A percentile compares a stretch with the other conserved stretches of the same genome.
These are phyloP conservation scores for Labroides dimidiatus DNA, from an alignment of 2,797 vertebrate species.

Conservation along the genomic window DNA sequence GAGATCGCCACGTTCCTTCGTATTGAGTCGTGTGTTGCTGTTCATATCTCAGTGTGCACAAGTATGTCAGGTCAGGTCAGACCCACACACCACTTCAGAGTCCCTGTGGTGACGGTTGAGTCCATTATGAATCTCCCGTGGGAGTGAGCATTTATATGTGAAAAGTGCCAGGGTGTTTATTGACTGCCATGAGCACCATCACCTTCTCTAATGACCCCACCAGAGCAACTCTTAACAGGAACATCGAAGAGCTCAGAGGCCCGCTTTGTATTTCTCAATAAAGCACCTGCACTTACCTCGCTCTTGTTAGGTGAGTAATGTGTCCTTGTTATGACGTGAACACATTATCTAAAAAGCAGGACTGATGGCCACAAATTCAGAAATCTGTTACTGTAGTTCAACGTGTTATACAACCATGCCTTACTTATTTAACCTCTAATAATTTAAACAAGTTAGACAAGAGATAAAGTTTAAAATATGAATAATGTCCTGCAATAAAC, in stretches of 20 bases:
- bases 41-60: constrained; percentile 16
- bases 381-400: not conserved
- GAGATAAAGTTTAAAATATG: not conserved
- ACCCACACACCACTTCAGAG: constrained; percentile 21
- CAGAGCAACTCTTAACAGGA: constrained; percentile 18
- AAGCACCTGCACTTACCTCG: constrained; percentile 16
- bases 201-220: constrained; percentile 47
- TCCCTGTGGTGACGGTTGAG: constrained; percentile 26
- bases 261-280: constrained; percentile 37
- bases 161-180: constrained; percentile 29
- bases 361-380: not conserved
- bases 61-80: constrained; percentile 36
- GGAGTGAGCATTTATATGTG: constrained; percentile 13
- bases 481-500: too few relatives aligned
- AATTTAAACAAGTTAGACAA: not conserved
- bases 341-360: not conserved
- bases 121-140: constrained; percentile 49
- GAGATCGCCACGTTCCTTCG: constrained; percentile 1
- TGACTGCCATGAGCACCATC: constrained; percentile 13
- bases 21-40: constrained; percentile 4
- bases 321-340: not conserved
- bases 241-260: constrained; percentile 17
- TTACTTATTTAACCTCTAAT: not conserved
- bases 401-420: not conserved
- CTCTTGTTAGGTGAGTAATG: not conserved